phyloP scores from a whole-genome alignment of 2,113 vertebrate species.

The Grus americana region DNA sequence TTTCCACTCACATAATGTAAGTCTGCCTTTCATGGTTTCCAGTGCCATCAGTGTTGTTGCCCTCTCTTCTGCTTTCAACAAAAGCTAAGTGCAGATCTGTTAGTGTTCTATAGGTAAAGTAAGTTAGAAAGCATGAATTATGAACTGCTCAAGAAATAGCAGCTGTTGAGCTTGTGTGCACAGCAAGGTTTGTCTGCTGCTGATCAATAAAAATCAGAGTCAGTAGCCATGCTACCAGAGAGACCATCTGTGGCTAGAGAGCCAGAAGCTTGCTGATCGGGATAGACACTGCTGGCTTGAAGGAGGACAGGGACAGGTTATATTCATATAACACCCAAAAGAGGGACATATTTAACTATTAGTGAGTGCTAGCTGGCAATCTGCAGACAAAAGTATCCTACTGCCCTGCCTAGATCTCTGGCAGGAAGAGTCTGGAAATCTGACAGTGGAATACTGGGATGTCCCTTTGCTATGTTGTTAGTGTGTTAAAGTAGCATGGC shows the following conservation, averaged over 20 bases:
- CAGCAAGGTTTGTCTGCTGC: conserved; percentile 56
- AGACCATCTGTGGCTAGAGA: conserved; percentile 58
- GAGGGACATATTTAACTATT: not conserved
- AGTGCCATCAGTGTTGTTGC: not conserved
- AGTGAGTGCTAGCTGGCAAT: not conserved
- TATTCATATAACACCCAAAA: not conserved
- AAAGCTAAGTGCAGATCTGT: not conserved
- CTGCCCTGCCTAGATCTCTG: not conserved
- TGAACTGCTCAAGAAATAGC: conserved; percentile 64
- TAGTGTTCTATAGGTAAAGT: conserved; percentile 27
- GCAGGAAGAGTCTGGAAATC: not conserved
- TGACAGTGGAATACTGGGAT: not conserved
- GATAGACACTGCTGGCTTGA: not conserved
- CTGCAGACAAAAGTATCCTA: not conserved
- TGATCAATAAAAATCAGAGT: conserved; percentile 71
- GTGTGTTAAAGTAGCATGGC: not conserved
- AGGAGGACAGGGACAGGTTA: not conserved
- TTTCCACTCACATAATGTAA: not conserved
- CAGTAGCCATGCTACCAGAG: conserved; percentile 51
- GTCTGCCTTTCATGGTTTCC: not conserved
- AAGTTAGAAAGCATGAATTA: conserved; percentile 57
- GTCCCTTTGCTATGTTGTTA: not conserved
- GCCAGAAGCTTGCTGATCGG: conserved; percentile 11
- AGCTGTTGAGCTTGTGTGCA: conserved; percentile 66
- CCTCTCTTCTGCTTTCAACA: not conserved